Conservation (phyloP, 2,113 vertebrate genomes). For the Platysternon megacephalum region DNA sequence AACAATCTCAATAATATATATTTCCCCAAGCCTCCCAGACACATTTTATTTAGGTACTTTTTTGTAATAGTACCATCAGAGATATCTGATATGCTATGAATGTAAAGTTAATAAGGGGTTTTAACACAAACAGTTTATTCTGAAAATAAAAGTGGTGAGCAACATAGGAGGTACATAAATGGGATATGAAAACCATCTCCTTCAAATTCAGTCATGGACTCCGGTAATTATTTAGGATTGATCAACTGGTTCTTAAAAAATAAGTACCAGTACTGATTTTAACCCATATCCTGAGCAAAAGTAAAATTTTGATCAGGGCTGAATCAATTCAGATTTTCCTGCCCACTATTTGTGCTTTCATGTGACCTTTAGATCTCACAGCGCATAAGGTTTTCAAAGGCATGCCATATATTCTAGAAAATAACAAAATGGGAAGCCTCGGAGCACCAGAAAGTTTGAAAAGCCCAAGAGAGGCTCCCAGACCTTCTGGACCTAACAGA, state of each 20-base stretch:
- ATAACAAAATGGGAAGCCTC: neutral
- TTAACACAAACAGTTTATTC: neutral
- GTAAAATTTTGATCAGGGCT: neutral
- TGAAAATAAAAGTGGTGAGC: neutral
- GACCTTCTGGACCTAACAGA: neutral
- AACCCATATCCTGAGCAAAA: neutral
- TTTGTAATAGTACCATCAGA: neutral
- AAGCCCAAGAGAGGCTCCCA: neutral
- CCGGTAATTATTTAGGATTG: neutral
- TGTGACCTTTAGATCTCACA: neutral
- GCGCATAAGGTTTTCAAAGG: neutral
- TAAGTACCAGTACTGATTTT: neutral
- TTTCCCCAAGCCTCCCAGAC: neutral
- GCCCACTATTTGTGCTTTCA: neutral
- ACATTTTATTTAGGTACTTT: neutral
- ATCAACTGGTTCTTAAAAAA: neutral
- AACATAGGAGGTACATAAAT: neutral
- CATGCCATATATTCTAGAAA: neutral
- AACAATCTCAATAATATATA: neutral
- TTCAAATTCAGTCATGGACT: neutral
- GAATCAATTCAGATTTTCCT: neutral
- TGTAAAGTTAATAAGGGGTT: neutral
- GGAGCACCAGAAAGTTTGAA: neutral
- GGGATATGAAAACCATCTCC: neutral
- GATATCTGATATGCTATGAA: neutral